Evolutionary conservation across 1,140 invertebrate species (phyloP).

Genomic region (Drosophila rhopaloa): DNA sequence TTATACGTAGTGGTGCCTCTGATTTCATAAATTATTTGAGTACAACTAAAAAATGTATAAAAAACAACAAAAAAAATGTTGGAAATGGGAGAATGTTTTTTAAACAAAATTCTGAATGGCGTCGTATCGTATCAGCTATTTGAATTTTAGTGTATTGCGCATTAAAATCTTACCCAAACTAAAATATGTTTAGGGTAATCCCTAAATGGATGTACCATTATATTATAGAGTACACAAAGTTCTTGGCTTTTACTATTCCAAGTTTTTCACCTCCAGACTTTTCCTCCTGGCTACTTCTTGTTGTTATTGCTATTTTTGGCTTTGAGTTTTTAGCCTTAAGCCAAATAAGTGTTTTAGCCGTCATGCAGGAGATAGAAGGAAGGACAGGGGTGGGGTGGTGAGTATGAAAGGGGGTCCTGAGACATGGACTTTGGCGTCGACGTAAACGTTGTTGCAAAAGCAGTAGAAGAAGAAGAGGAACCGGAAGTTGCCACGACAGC

Average conservation of each 20-base stretch:
- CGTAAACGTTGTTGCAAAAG: constrained; percentile 32
- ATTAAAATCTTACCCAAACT: too few species aligned
- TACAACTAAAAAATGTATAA: too few species aligned
- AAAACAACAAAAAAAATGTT: too few species aligned
- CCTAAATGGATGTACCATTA: not conserved
- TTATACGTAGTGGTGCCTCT: too few species aligned
- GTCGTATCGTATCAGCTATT: too few species aligned
- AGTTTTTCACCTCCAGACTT: constrained; percentile 9
- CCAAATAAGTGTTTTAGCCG: constrained; percentile 80
- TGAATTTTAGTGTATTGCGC: too few species aligned
- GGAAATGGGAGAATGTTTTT: too few species aligned
- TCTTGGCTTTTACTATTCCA: constrained; percentile 3
- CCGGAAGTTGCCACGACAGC: constrained; percentile 81
- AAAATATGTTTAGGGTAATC: too few species aligned
- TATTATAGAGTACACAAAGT: constrained; percentile 10
- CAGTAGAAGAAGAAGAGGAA: constrained; percentile 42
- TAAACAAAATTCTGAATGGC: too few species aligned
- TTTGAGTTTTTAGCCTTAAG: constrained; percentile 79
- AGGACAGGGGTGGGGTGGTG: not conserved
- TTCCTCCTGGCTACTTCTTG: constrained; percentile 8
- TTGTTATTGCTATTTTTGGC: constrained; percentile 64
- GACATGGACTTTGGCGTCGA: constrained; percentile 35
- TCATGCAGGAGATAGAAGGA: constrained; percentile 47
- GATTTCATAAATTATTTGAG: too few species aligned
- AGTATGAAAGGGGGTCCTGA: not conserved